Base-by-base conservation (phyloP, 2,888 invertebrate genomes). In the Cybosia mesomella region DNA sequence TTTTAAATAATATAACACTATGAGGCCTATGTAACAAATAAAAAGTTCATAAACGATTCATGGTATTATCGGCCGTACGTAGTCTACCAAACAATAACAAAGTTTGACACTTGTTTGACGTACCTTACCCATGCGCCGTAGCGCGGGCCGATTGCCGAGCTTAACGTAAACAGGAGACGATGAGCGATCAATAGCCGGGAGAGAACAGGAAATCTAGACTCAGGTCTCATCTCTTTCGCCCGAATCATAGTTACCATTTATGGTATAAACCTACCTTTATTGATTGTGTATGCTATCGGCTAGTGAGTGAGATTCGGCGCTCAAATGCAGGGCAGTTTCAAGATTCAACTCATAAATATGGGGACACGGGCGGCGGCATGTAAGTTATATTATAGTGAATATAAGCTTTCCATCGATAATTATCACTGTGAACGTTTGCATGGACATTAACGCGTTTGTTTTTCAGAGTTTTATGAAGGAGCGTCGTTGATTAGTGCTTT, bases 331-430 rank as follows among this genome's bases (percentile, higher is more conserved):
- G 96, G 96, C 92, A 96, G 96, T 91, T 96, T 96, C 93, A 96
- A 95, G 95, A 96, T 96, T 86, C 96, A 96, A 90, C 96, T 96
- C 86, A 96, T 96, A 94, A 97, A 97, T 94, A 98, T 98, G 98
- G 98, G 98, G 93, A 98, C 98, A 84, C 96, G 98, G 95, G 98
- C 98, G 91, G 98, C 98, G 91, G 98, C 98, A 91, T 98, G 98
- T 98, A 96, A 98, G 98, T 85, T 64, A 76, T 72, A 68, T 63
- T 64, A 22, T 66, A 64, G 39, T 72, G 21, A 61, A 32, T 64
- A 65, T 76, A 64, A 66, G 70, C 68, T 64, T 75, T 36, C 68
- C 67, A 67, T 75, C 62, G 64, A 71, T 73, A 75, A 66, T 69
- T 74, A 77, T 74, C 68, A 60, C 69, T 76, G 69, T 67, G 64